Evolutionary conservation across 2,113 vertebrate genomes (phyloP).

Genomic region (Sapayoa aenigma): DNA sequence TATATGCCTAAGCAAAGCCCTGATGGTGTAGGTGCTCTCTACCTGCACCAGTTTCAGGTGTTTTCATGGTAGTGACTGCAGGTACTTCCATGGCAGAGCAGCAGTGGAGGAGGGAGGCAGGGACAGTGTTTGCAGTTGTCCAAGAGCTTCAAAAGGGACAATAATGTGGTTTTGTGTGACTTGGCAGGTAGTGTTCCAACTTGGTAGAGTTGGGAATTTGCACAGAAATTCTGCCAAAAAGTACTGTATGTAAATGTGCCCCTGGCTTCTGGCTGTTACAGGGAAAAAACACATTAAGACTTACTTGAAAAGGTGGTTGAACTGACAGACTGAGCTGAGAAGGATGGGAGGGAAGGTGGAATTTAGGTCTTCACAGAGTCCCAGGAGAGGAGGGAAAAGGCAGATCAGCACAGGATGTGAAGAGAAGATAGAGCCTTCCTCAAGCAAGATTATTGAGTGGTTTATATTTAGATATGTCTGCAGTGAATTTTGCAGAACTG

Average conservation of each 20-base stretch:
- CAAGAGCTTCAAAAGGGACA: neutral
- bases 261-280: neutral
- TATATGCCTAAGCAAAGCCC: neutral
- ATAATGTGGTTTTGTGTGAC: neutral
- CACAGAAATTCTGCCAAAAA: neutral
- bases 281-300: neutral
- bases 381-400: neutral
- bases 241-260: neutral
- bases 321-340: neutral
- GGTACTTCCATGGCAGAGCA: too few relatives aligned
- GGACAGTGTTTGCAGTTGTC: neutral
- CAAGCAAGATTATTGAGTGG: neutral
- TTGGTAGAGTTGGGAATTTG: neutral
- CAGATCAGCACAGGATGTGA: neutral
- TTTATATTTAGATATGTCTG: neutral
- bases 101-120: rapidly evolving
- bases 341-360: neutral
- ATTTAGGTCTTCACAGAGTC: neutral
- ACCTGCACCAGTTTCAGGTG: neutral
- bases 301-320: neutral
- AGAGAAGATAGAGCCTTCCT: neutral
- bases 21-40: neutral
- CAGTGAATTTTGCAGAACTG: neutral
- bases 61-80: too few relatives aligned
- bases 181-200: neutral